Conservation (phyloP, 2,113 vertebrate genomes). For the Myotis yumanensis region DNA sequence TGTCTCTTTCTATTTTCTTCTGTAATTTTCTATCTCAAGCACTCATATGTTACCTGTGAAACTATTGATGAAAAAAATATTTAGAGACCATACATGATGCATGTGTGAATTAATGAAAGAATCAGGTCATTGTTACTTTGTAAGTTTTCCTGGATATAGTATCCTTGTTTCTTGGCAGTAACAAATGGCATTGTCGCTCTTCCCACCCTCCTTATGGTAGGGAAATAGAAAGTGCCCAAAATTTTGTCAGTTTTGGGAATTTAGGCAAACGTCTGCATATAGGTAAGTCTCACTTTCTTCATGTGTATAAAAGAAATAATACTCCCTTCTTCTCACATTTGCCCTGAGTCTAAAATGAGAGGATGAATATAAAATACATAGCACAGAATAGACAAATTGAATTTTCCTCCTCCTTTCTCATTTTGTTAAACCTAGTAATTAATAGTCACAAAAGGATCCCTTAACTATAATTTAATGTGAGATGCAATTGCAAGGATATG, state of each 20-base stretch:
- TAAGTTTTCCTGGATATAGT: not conserved
- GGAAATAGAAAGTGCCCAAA: not conserved
- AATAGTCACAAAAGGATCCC: constrained; percentile 40
- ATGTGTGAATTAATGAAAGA: not conserved
- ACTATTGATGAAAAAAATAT: not conserved
- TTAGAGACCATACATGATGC: not conserved
- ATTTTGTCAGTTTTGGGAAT: not conserved
- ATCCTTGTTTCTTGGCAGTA: not conserved
- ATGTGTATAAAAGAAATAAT: not conserved
- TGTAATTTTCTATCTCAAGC: not conserved
- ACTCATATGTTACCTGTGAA: not conserved
- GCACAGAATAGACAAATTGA: constrained; percentile 31
- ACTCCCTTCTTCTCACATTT: not conserved
- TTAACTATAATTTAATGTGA: constrained; percentile 65
- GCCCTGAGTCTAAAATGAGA: not conserved
- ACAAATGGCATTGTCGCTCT: not conserved
- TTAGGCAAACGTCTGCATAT: not conserved
- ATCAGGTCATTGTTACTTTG: too few species aligned
- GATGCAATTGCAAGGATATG: constrained; percentile 52
- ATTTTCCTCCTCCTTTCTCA: constrained; percentile 39
- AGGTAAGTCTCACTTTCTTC: not conserved
- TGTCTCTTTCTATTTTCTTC: not conserved
- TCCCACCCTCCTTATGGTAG: not conserved
- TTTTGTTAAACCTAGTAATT: constrained; percentile 61
- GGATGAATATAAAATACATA: not conserved